Evolutionary conservation across 2,797 vertebrate species (phyloP).

Genomic region (Darevskia nairensis): DNA sequence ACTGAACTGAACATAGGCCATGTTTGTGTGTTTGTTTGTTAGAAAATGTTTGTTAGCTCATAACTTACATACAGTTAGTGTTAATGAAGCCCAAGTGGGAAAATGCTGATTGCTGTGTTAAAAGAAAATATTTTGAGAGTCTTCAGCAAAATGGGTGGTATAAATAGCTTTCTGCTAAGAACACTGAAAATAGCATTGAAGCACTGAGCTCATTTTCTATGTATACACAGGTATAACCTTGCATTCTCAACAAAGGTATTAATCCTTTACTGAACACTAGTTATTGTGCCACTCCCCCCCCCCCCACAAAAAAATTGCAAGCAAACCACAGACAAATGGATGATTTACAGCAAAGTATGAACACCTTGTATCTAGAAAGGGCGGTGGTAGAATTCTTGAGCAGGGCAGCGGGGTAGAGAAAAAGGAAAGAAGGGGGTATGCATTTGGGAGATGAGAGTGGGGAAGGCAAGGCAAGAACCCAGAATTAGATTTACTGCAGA

Average conservation of each 20-base stretch:
- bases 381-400: too few species aligned
- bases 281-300: background rate
- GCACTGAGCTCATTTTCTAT: background rate
- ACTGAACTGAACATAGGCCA: background rate
- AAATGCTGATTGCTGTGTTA: constrained; percentile 16
- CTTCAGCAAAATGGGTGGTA: constrained; percentile 5
- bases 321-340: background rate
- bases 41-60: background rate
- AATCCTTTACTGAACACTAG: background rate
- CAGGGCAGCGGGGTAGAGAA: too few species aligned
- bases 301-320: background rate
- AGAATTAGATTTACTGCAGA: background rate
- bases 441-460: too few species aligned
- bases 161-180: constrained; percentile 14
- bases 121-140: constrained; percentile 22
- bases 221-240: constrained; percentile 11
- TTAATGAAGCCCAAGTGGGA: constrained; percentile 12
- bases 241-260: background rate
- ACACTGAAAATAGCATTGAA: constrained; percentile 28
- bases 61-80: background rate
- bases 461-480: background rate
- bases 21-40: constrained; percentile 21
- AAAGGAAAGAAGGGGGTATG: background rate
- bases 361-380: background rate
- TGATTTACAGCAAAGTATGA: background rate